A percentile compares a stretch with the other conserved stretches of the same genome.
These are phyloP conservation scores for Hippolais icterina DNA, from an alignment of 2,113 vertebrate species.

Conservation along the genomic window DNA sequence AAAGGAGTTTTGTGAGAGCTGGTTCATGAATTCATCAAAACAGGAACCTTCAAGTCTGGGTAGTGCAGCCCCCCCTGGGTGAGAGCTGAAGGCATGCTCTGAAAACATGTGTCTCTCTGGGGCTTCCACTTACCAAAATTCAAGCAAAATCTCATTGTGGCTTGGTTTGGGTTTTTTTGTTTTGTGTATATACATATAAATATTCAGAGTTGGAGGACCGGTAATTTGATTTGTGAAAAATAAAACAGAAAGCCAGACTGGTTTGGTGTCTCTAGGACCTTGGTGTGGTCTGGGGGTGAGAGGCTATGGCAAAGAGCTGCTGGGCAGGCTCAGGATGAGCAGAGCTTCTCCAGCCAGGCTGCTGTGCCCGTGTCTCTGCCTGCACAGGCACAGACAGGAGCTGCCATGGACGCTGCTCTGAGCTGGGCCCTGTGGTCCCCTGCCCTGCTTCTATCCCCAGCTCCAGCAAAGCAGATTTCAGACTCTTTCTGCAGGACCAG, in stretches of 20 bases:
- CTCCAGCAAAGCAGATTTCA: neutral
- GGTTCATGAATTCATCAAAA: neutral
- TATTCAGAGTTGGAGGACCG: neutral
- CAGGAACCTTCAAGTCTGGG: neutral
- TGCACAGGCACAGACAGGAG: neutral
- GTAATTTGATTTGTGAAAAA: neutral
- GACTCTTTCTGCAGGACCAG: neutral
- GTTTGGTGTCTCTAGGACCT: neutral
- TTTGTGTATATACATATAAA: neutral
- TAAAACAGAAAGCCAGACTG: neutral
- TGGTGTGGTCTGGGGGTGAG: too few species aligned
- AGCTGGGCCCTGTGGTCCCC: neutral
- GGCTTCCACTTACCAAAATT: neutral
- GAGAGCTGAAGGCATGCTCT: neutral
- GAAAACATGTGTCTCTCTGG: neutral
- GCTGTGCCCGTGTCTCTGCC: rapidly evolving
- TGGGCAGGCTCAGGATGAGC: neutral
- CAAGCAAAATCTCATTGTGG: neutral
- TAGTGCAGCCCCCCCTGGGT: neutral
- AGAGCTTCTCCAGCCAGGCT: neutral
- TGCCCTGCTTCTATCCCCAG: neutral
- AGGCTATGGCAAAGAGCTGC: neutral
- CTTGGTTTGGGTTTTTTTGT: neutral
- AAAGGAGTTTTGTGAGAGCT: neutral
- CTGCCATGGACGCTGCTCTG: rapidly evolving